These are phyloP conservation scores for Sternotherus odoratus DNA, from an alignment of 2,797 vertebrate genomes.

Conservation along the genomic window DNA sequence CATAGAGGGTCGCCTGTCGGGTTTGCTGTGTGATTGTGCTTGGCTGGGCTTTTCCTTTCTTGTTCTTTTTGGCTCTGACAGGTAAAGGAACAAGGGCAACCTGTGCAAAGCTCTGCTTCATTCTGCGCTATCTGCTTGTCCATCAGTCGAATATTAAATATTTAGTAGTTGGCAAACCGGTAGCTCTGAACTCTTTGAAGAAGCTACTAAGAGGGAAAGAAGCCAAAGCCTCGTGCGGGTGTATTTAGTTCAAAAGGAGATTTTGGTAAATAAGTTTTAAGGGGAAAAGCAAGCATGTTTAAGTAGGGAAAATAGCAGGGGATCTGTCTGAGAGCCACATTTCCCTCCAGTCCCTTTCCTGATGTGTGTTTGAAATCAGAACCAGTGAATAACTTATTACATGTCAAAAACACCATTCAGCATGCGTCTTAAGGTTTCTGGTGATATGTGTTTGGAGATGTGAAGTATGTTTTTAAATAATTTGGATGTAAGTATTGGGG, in stretches of 20 bases:
- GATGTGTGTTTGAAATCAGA: fast-evolving
- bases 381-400: background rate
- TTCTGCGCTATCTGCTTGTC: constrained; percentile 51
- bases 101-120: background rate
- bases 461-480: background rate
- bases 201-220: background rate
- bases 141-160: constrained; percentile 44
- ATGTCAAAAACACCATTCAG: fast-evolving
- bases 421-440: fast-evolving
- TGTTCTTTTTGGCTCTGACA: constrained; percentile 17
- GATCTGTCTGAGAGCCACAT: fast-evolving
- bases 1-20: background rate
- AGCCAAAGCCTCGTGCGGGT: constrained; percentile 13
- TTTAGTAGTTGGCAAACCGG: constrained; percentile 69
- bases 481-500: fast-evolving
- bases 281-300: background rate
- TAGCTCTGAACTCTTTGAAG: constrained; percentile 44
- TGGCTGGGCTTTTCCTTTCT: background rate
- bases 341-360: fast-evolving
- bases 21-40: background rate
- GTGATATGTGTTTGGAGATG: background rate
- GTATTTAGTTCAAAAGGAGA: background rate
- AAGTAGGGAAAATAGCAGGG: background rate
- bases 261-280: background rate
- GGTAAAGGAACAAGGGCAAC: constrained; percentile 39